A percentile compares a stretch with the other conserved stretches of the same genome.
Evolutionary conservation across 2,113 vertebrate genomes (phyloP).

Genomic region (Nestor notabilis): DNA sequence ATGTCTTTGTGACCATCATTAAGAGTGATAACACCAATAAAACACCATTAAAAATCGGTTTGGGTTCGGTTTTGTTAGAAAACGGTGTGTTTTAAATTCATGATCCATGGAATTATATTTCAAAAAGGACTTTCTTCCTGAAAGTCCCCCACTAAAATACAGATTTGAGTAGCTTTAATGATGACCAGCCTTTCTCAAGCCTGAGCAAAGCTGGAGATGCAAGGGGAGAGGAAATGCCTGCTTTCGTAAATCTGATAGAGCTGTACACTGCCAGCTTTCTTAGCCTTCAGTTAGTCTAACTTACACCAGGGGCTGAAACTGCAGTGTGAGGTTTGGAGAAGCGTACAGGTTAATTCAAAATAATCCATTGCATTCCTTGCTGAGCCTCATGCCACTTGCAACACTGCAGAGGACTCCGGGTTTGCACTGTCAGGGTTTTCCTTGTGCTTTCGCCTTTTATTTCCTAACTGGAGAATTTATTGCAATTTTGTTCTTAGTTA

Average conservation of each 20-base stretch:
- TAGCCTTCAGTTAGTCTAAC: background rate
- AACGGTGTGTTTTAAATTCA: background rate
- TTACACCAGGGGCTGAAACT: background rate
- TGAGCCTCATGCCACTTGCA: background rate
- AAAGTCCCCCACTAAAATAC: background rate
- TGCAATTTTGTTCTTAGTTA: background rate
- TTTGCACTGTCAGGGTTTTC: background rate
- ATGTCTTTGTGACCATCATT: background rate
- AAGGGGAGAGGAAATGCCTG: background rate
- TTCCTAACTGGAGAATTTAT: background rate
- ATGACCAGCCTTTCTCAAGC: background rate
- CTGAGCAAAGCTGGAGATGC: background rate
- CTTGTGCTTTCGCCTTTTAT: background rate
- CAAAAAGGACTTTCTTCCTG: background rate
- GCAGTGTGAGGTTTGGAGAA: background rate
- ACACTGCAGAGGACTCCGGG: background rate
- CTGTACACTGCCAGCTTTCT: background rate
- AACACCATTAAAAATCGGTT: background rate
- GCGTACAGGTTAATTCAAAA: background rate
- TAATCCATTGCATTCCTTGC: background rate
- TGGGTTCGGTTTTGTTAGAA: background rate
- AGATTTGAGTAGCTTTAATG: background rate
- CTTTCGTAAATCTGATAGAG: background rate
- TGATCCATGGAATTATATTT: background rate
- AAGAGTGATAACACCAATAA: background rate